These are phyloP conservation scores for Chalcis sispes DNA, from an alignment of 2,888 invertebrate genomes.

Conservation along the genomic window DNA sequence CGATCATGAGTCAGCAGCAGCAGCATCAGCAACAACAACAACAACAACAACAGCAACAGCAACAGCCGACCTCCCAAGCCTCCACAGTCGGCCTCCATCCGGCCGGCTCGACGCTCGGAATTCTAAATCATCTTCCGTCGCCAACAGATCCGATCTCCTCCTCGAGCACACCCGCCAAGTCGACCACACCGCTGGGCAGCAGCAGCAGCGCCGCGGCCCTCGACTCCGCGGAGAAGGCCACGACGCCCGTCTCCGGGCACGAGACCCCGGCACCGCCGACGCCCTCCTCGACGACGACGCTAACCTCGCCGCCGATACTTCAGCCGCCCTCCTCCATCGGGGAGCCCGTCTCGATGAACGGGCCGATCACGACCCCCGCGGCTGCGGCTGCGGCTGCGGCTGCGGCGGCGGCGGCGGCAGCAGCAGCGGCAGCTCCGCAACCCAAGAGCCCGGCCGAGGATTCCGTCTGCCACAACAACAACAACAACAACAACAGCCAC, in stretches of 20 bases:
- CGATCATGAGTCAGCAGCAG: conserved; percentile 73
- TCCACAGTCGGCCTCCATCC: conserved; percentile 64
- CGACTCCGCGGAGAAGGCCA: conserved; percentile 73
- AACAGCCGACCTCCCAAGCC: conserved; percentile 63
- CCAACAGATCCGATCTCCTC: conserved; percentile 77
- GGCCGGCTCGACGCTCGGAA: conserved; percentile 68
- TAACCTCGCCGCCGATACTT: conserved; percentile 72
- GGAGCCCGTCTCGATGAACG: conserved; percentile 59
- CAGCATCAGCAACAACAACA: conserved; percentile 69
- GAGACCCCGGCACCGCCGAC: conserved; percentile 78
- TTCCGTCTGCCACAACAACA: conserved; percentile 70
- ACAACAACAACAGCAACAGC: conserved; percentile 68
- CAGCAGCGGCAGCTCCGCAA: conserved; percentile 65
- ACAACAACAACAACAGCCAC: conserved; percentile 78
- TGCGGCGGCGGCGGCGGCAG: conserved; percentile 58
- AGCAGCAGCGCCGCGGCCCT: conserved; percentile 64
- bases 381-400: conserved; percentile 57
- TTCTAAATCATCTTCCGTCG: conserved; percentile 76
- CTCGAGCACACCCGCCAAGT: conserved; percentile 70
- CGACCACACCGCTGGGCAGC: conserved; percentile 69
- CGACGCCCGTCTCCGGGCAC: conserved; percentile 76
- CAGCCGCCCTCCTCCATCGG: conserved; percentile 60
- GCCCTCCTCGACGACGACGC: conserved; percentile 71
- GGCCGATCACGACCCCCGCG: conserved; percentile 59
- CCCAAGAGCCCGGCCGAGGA: conserved; percentile 76